Percentiles rank a stretch among this genome's conserved stretches.
Evolutionary conservation across 1,140 invertebrate species (phyloP).

Genomic region (Drosophila baimaii): DNA sequence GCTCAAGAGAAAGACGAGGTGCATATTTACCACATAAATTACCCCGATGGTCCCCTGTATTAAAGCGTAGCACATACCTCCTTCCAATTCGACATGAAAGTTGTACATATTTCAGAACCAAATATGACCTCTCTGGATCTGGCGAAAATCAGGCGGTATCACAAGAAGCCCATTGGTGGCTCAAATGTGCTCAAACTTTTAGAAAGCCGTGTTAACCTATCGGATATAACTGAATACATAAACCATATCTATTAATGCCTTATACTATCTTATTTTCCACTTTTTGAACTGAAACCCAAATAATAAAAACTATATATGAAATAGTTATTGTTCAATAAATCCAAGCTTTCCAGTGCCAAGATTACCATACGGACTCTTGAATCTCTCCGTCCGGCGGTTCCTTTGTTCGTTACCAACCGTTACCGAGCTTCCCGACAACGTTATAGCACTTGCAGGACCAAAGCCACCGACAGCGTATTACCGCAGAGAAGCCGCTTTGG

Average conservation of each 20-base stretch:
- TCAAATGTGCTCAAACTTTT: not conserved
- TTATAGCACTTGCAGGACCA: slow-evolving; percentile 23
- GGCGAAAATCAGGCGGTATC: no score
- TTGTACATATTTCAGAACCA: no score
- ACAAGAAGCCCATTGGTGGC: no score
- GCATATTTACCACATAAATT: no score
- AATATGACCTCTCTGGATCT: no score
- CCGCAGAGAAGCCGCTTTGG: slow-evolving; percentile 58
- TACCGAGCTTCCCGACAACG: slow-evolving; percentile 29
- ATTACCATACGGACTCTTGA: not conserved
- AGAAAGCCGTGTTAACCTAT: not conserved
- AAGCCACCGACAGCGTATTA: slow-evolving; percentile 44
- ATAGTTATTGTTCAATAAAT: no score
- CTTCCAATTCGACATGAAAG: no score
- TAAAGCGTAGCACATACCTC: no score
- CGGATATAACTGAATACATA: no score
- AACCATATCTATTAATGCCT: not conserved
- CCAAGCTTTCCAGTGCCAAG: not conserved
- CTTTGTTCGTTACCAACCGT: slow-evolving; percentile 24
- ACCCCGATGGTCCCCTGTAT: no score
- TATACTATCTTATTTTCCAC: not conserved
- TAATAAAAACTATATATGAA: not conserved
- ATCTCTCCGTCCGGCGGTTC: slow-evolving; percentile 3
- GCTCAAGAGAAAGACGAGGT: no score
- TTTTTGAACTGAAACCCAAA: not conserved